Evolutionary conservation across 2,113 vertebrate species (phyloP).

Genomic region (Maccullochella peelii): DNA sequence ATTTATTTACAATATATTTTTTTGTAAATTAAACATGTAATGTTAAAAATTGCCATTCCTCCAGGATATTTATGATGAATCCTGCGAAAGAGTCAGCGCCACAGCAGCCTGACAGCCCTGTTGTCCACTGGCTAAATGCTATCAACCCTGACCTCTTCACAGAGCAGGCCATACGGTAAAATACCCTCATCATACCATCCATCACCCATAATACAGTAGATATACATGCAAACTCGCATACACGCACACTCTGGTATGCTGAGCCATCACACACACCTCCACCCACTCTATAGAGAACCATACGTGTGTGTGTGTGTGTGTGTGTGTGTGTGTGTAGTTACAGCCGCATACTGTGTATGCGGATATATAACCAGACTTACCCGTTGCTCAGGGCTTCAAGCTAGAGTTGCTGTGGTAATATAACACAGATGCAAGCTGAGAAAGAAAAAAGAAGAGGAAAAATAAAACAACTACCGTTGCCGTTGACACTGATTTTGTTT

Average conservation of each 20-base stretch:
- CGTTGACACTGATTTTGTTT: slow-evolving; percentile 61
- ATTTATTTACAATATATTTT: background rate
- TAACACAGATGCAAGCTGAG: slow-evolving; percentile 59
- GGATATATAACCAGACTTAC: slow-evolving; percentile 35
- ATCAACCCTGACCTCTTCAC: slow-evolving; percentile 84
- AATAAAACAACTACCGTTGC: slow-evolving; percentile 34
- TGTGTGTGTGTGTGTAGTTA: slow-evolving; percentile 35
- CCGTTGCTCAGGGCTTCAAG: slow-evolving; percentile 42
- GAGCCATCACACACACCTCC: slow-evolving; percentile 47
- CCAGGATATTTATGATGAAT: slow-evolving; percentile 85
- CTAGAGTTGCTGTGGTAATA: slow-evolving; percentile 44
- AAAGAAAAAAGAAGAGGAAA: slow-evolving; percentile 10
- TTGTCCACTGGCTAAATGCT: slow-evolving; percentile 86
- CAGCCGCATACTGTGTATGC: slow-evolving; percentile 17
- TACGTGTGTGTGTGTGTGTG: slow-evolving; percentile 54
- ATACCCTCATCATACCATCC: slow-evolving; percentile 49
- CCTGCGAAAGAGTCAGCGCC: slow-evolving; percentile 63
- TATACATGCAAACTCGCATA: slow-evolving; percentile 24
- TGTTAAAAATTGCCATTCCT: slow-evolving; percentile 29
- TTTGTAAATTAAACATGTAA: background rate
- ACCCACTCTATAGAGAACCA: slow-evolving; percentile 44
- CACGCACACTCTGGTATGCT: slow-evolving; percentile 35
- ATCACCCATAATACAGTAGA: slow-evolving; percentile 34
- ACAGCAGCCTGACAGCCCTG: slow-evolving; percentile 56
- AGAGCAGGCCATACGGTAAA: slow-evolving; percentile 72